A percentile compares a stretch with the other conserved stretches of the same genome.
phyloP scores from a whole-genome alignment of 2,888 invertebrate genomes.

The Lamellibrachia satsuma region DNA sequence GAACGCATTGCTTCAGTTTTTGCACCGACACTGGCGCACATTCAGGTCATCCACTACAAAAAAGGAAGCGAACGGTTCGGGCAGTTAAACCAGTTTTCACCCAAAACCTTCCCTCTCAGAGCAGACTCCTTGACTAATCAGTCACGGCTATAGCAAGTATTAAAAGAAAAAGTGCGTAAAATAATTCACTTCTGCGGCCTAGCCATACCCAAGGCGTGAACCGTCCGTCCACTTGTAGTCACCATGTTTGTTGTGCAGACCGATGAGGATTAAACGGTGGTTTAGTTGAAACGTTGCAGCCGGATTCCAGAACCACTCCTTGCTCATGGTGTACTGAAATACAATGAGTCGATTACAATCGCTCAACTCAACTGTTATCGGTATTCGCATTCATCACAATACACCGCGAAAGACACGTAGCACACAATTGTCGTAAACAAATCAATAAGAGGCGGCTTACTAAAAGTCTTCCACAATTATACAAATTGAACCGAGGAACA shows the following conservation, averaged over 20 bases:
- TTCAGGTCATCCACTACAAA: too few species aligned
- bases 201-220: conserved; percentile 26
- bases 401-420: too few species aligned
- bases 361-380: background rate
- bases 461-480: too few species aligned
- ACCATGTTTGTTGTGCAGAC: conserved; percentile 33
- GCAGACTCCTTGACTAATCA: too few species aligned
- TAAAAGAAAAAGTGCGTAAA: background rate
- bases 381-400: background rate
- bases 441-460: too few species aligned
- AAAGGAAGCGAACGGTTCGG: too few species aligned
- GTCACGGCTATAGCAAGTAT: background rate
- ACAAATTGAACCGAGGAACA: background rate
- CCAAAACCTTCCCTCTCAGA: too few species aligned
- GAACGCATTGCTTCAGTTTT: too few species aligned
- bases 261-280: conserved; percentile 35
- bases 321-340: conserved; percentile 34
- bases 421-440: too few species aligned
- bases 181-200: too few species aligned
- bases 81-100: too few species aligned
- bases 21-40: too few species aligned
- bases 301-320: conserved; percentile 36
- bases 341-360: background rate
- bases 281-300: conserved; percentile 31
- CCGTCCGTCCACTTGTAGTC: conserved; percentile 38